These are phyloP conservation scores for Eumeta japonica DNA, from an alignment of 1,140 invertebrate species.

Conservation along the genomic window DNA sequence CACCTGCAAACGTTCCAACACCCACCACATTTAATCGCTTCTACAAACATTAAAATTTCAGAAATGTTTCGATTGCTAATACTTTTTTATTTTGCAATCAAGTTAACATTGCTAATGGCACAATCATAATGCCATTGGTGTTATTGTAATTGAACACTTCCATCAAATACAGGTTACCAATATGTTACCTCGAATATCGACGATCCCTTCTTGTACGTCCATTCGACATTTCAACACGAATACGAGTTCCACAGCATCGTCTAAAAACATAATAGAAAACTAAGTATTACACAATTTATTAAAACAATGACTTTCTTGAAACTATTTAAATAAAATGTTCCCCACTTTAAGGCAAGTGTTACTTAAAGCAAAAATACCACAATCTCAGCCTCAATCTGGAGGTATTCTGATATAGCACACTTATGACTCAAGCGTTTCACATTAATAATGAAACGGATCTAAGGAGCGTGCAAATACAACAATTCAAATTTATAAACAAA, in stretches of 20 bases:
- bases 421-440: slow-evolving; percentile 55
- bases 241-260: slow-evolving; percentile 78
- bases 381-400: slow-evolving; percentile 43
- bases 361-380: slow-evolving; percentile 19
- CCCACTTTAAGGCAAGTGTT: slow-evolving; percentile 43
- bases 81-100: too few species aligned
- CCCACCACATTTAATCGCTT: slow-evolving; percentile 53
- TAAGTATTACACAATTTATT: background rate
- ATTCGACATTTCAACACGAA: slow-evolving; percentile 85
- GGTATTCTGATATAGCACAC: slow-evolving; percentile 43
- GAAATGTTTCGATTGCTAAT: too few species aligned
- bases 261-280: slow-evolving; percentile 43
- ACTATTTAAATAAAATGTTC: slow-evolving; percentile 33
- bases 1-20: slow-evolving; percentile 57
- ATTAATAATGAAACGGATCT: slow-evolving; percentile 50
- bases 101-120: too few species aligned
- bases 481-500: too few species aligned
- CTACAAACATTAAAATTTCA: slow-evolving; percentile 19
- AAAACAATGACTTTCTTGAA: background rate
- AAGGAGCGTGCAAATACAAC: slow-evolving; percentile 48
- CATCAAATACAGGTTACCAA: too few species aligned
- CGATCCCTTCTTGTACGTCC: slow-evolving; percentile 75
- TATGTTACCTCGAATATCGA: slow-evolving; percentile 35
- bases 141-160: too few species aligned
- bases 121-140: too few species aligned